Base-by-base conservation (phyloP, 1,140 invertebrate genomes). In the Ceratosolen solmsi region DNA sequence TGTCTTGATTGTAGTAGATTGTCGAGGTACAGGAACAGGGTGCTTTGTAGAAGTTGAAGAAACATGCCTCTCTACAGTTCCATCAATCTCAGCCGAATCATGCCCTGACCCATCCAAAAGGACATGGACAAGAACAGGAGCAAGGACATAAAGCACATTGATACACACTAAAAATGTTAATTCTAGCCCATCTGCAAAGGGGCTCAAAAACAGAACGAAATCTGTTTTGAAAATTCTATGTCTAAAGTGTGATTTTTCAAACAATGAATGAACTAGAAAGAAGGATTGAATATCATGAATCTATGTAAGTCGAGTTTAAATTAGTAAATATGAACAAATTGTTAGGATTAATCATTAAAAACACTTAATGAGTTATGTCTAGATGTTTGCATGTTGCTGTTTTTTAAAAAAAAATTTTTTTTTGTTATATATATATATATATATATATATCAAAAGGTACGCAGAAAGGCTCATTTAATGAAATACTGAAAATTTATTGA, bases 111-210 rank as follows among this genome's bases (percentile, higher is more conserved):
- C 90, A 91, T 79, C 90, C 90, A 91, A 92, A 89, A 90, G 89
- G 89, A 90, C 87, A 91, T 85, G 90, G 89, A 91, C 90, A 90
- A 91, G 88, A 90, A 91, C 90, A 91, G 90, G 90, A 92, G 89
- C 89, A 87, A 91, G 90, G 90, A 91, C 90, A 92, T 91, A 91
- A 91, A 91, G 90, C 90, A 92, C 90, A 91, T 92, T 91, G 89
- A 92, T 90, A 91, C 90, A 92, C 87, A 91, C 91, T 90, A 90
- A 91, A 87, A 89, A 89, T 88, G 85, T 87, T 81, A 87, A 87
- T 79, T 89, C 88, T 89, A 91, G 87, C 86, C 89, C 87, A 89
- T 86, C 87, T 88, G 86, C 82, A 86, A 85, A 86, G 85, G 87
- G 86, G 83, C 85, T 85, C 79, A 83, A 86, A 86, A 79, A 85